These are phyloP conservation scores for Aplocera efformata DNA, from an alignment of 2,888 invertebrate genomes.

Conservation along the genomic window DNA sequence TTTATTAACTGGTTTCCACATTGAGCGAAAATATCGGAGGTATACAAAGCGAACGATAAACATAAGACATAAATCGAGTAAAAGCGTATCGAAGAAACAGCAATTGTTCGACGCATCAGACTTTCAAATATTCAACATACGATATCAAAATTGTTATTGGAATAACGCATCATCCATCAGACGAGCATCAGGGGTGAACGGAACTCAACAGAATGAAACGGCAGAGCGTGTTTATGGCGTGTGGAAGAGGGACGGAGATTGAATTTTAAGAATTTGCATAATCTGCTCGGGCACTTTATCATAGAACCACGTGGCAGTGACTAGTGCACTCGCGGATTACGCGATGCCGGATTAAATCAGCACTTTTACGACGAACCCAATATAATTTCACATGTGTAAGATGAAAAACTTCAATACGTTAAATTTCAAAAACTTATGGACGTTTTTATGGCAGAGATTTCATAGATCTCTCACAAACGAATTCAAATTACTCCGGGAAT, in stretches of 20 bases:
- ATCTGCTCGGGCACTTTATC: conserved; percentile 78
- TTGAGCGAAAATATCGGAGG: too few relatives aligned
- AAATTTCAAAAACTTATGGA: too few relatives aligned
- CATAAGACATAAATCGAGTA: conserved; percentile 5
- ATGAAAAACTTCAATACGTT: too few relatives aligned
- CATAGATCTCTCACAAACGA: conserved; percentile 4
- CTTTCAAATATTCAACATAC: conserved; percentile 71
- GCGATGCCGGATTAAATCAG: conserved; percentile 64
- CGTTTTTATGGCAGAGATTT: too few relatives aligned
- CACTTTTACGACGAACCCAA: conserved; percentile 42
- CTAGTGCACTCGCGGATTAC: conserved; percentile 78
- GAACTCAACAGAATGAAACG: conserved; percentile 49
- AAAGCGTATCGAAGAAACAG: conserved; percentile 11
- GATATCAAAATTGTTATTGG: conserved; percentile 78
- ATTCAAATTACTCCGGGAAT: conserved; percentile 15
- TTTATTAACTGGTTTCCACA: too few relatives aligned
- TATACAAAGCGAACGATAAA: too few relatives aligned
- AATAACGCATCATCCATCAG: conserved; percentile 80
- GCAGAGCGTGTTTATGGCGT: conserved; percentile 31
- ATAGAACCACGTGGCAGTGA: conserved; percentile 80
- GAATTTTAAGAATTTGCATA: conserved; percentile 78
- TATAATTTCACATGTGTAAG: too few relatives aligned
- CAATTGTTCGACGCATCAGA: conserved; percentile 41
- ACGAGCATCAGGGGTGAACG: conserved; percentile 68
- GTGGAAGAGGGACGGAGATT: conserved; percentile 52